These are phyloP conservation scores for Agrypnia vestita DNA, from an alignment of 1,140 invertebrate genomes.

Conservation along the genomic window DNA sequence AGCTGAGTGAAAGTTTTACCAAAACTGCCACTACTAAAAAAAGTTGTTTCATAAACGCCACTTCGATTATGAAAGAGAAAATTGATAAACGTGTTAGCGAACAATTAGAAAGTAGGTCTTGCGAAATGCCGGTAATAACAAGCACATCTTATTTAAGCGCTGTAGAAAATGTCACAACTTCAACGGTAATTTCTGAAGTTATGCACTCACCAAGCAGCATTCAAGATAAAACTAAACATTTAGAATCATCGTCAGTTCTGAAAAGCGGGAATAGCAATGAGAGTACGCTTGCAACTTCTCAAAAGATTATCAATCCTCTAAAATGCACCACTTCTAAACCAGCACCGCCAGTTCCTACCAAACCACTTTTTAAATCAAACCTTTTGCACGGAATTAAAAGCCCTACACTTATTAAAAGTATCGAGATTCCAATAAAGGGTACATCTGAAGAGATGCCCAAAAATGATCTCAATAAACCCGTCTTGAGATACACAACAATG, in stretches of 20 bases:
- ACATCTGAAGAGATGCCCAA: not conserved
- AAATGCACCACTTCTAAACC: conserved; percentile 10
- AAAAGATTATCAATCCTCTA: not conserved
- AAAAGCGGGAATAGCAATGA: conserved; percentile 10
- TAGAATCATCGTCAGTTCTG: not conserved
- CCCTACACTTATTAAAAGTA: conserved; percentile 15
- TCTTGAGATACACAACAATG: not conserved
- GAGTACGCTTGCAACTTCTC: not conserved
- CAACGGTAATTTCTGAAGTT: not conserved
- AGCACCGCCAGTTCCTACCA: conserved; percentile 42
- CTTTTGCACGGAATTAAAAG: conserved; percentile 3
- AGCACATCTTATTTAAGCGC: conserved; percentile 4
- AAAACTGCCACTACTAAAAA: conserved; percentile 25
- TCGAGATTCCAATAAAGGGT: not conserved
- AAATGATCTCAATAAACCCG: not conserved
- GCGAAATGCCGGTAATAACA: conserved; percentile 8
- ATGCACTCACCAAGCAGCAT: conserved; percentile 19
- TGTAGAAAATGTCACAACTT: conserved; percentile 1
- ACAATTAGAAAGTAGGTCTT: not conserved
- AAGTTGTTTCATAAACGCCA: not conserved
- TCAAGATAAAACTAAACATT: conserved; percentile 9
- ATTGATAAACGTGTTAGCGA: not conserved
- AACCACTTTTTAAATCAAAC: conserved; percentile 33
- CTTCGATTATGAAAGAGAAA: not conserved
- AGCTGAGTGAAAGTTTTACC: not conserved